Base-by-base conservation (phyloP, 2,888 invertebrate genomes). In the Hemistola chrysoprasaria region DNA sequence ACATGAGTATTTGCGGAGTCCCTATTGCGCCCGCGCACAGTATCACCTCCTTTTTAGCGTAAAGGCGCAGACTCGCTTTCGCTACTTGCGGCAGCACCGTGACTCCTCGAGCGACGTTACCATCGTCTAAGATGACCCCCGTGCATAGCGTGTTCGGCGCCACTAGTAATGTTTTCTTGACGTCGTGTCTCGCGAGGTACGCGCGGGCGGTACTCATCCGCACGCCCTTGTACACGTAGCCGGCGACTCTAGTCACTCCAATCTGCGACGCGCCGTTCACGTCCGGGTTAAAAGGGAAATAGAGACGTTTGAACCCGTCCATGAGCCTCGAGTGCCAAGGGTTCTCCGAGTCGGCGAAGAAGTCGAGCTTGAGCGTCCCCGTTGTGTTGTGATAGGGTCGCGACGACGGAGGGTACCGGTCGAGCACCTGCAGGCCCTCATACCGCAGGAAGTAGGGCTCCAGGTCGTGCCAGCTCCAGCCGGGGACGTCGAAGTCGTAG, bases 21-120 rank as follows among this genome's bases (percentile, higher is more conserved):
- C 64, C 77, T 1, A 82, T 45, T 0, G 80, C 40, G 0, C 84
- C 84, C 0, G 83, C 80, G 21, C 76, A 69, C 6, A 84, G 47
- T 3, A 84, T 64, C 0, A 84, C 75, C 47, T 81, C 83, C 8
- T 53, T 62, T 2, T 43, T 56, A 0, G 73, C 78, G 36, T 56
- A 74, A 1, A 80, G 9, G 0, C 33, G 51, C 1, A 74, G 3
- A 0, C 28, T 50, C 3, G 6, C 26, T 1, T 37, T 43, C 0
- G 32, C 7, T 5, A 46, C 28, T 0, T 40, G 48, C 10, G 57
- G 56, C 1, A 56, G 29, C 0, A 65, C 68, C 0, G 53, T 66
- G n/a, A 84, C 57, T 0, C 84, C 84, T 1, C 43, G 44, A 0
- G 73, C 71, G 2, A 56, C 45, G 5, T 69, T 69, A 1, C 50